A percentile compares a stretch with the other conserved stretches of the same genome.
Conservation (phyloP, 2,797 vertebrate species). For the Tarsius wallacei region DNA sequence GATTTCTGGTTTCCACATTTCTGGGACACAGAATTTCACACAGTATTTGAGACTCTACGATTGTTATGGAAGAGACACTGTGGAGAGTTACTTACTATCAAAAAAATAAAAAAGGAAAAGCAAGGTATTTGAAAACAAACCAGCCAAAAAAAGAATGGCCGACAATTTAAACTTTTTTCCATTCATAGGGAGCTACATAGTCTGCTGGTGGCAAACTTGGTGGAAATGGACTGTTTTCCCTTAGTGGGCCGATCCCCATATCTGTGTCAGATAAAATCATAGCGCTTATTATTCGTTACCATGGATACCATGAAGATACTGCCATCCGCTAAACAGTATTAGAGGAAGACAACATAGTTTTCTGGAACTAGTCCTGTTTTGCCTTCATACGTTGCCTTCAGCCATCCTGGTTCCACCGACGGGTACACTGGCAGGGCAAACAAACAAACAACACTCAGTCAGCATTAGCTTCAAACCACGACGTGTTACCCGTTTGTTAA, state of each 20-base stretch:
- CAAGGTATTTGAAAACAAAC: conserved; percentile 85
- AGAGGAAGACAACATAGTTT: conserved; percentile 97
- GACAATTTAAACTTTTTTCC: conserved; percentile 82
- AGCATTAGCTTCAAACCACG: conserved; percentile 3
- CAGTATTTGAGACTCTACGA: conserved; percentile 64
- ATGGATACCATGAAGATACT: conserved; percentile 98
- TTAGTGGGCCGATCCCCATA: conserved; percentile 87
- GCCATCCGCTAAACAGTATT: conserved; percentile 90
- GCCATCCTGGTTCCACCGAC: conserved; percentile 98
- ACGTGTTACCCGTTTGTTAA: too few relatives aligned
- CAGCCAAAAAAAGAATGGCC: conserved; percentile 80
- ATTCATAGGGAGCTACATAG: conserved; percentile 81
- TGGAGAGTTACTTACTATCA: conserved; percentile 25
- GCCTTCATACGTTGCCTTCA: conserved; percentile 97
- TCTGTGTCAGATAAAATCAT: conserved; percentile 93
- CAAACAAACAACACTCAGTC: neutral
- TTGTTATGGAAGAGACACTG: conserved; percentile 31
- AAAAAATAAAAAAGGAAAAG: neutral
- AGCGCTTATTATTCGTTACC: conserved; percentile 92
- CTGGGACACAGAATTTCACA: neutral
- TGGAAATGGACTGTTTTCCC: conserved; percentile 87
- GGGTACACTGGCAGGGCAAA: conserved; percentile 93
- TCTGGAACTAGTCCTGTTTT: conserved; percentile 97
- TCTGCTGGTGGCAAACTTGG: conserved; percentile 86
- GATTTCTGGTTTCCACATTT: conserved; percentile 68